Conservation (phyloP, 2,113 vertebrate genomes). For the Petrocephalus zakoni region DNA sequence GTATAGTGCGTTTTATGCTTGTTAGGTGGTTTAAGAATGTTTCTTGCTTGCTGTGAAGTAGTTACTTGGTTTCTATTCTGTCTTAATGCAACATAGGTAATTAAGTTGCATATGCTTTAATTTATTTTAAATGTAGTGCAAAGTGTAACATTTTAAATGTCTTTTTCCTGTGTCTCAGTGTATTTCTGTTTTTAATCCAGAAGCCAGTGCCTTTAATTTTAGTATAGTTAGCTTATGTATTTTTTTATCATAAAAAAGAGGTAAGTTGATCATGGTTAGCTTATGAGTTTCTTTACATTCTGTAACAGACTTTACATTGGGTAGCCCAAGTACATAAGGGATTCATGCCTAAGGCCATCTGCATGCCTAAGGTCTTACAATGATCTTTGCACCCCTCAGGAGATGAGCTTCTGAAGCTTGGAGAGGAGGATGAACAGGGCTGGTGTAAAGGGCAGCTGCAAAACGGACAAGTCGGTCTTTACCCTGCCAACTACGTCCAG, state of each 20-base stretch:
- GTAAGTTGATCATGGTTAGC: neutral
- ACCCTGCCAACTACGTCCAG: constrained; percentile 95
- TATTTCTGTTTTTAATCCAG: neutral
- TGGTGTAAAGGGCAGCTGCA: constrained; percentile 90
- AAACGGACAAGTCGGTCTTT: constrained; percentile 81
- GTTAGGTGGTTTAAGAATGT: neutral
- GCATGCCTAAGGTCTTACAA: neutral
- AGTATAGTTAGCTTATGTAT: neutral
- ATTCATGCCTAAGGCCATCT: neutral
- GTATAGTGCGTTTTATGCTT: neutral
- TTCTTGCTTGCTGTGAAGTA: neutral
- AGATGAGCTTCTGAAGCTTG: constrained; percentile 88
- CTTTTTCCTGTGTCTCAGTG: neutral
- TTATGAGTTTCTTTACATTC: neutral
- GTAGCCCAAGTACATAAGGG: neutral
- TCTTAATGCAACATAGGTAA: neutral
- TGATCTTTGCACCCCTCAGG: constrained; percentile 58
- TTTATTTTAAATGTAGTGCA: neutral
- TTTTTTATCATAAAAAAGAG: neutral
- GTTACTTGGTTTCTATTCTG: neutral
- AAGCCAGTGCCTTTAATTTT: neutral
- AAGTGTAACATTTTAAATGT: neutral
- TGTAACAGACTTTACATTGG: neutral
- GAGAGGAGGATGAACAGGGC: constrained; percentile 94
- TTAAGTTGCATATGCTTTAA: neutral